Conservation (phyloP, 1,140 invertebrate genomes). For the Rhagoletis pomonella region DNA sequence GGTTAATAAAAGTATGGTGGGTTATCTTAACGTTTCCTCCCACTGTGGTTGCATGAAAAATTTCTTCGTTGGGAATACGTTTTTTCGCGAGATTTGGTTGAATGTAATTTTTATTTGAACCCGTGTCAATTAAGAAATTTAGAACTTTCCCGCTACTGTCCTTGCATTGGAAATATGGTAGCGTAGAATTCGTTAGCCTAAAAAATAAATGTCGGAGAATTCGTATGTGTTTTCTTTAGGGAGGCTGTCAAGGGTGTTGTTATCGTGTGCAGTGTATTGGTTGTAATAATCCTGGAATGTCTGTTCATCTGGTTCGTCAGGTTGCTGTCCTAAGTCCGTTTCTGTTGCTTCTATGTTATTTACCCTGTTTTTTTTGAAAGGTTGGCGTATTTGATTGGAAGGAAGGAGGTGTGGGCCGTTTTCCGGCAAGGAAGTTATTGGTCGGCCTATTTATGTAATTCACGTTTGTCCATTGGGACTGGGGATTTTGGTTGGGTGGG, state of each 20-base stretch:
- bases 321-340: too few species aligned
- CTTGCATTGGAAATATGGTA: conserved; percentile 20
- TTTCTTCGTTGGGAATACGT: neutral
- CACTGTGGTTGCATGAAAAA: conserved; percentile 29
- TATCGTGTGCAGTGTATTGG: too few species aligned
- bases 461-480: conserved; percentile 56
- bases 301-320: too few species aligned
- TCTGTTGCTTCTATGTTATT: too few species aligned
- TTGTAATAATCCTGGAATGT: too few species aligned
- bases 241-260: too few species aligned
- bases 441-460: conserved; percentile 57
- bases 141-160: neutral
- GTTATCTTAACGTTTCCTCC: conserved; percentile 27
- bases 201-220: conserved; percentile 15
- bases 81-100: conserved; percentile 23
- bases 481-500: conserved; percentile 31
- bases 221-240: neutral
- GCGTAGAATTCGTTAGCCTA: neutral
- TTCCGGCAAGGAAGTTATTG: too few species aligned
- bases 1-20: conserved; percentile 17
- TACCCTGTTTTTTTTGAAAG: too few species aligned
- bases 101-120: neutral
- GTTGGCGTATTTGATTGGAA: too few species aligned
- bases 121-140: neutral
- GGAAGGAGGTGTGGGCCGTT: too few species aligned